Conservation (phyloP, 2,888 invertebrate species). For the Agrochola circellaris region DNA sequence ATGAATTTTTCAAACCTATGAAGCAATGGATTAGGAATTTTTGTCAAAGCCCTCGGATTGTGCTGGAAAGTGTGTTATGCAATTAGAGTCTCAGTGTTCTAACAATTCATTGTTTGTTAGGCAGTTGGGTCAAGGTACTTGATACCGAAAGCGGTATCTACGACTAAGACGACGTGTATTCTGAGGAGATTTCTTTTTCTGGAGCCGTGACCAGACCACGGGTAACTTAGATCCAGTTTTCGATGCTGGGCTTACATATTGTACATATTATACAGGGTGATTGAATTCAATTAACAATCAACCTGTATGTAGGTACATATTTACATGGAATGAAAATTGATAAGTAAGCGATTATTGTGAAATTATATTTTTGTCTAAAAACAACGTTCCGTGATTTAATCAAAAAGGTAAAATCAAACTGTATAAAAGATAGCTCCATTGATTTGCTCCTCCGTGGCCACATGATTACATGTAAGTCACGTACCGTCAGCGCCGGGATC, state of each 20-base stretch:
- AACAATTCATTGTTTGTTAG: neutral
- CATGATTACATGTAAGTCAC: conserved; percentile 79
- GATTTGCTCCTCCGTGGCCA: conserved; percentile 34
- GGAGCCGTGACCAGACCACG: no score
- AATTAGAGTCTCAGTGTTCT: neutral
- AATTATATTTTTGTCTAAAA: neutral
- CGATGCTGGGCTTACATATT: neutral
- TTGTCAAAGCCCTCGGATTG: neutral
- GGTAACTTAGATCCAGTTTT: neutral
- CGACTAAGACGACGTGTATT: no score
- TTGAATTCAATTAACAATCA: no score
- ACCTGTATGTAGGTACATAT: neutral
- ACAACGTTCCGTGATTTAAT: neutral
- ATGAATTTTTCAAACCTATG: no score
- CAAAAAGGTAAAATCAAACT: conserved; percentile 9
- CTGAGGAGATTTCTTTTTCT: neutral
- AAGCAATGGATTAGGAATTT: neutral
- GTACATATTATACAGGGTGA: no score
- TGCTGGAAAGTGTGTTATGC: neutral
- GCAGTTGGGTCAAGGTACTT: neutral
- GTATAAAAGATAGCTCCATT: conserved; percentile 43
- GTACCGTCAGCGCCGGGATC: conserved; percentile 77
- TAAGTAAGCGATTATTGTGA: neutral
- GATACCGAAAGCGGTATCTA: neutral
- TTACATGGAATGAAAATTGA: neutral